Evolutionary conservation across 2,797 vertebrate species (phyloP).

Genomic region (Diplodus sargus): DNA sequence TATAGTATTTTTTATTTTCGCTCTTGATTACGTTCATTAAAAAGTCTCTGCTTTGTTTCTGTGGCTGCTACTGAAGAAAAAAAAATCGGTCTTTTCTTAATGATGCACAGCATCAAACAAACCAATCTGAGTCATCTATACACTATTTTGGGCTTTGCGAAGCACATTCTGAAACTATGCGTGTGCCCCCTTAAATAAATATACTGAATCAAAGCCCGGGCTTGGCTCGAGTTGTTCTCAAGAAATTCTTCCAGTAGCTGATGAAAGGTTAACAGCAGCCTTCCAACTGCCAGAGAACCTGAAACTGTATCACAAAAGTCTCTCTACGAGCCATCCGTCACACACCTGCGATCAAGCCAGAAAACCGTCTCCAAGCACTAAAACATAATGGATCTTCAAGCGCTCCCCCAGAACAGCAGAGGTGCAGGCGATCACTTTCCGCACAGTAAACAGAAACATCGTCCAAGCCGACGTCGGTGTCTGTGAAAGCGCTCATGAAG

Average conservation of each 20-base stretch:
- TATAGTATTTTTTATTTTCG: constrained; percentile 17
- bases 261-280: constrained; percentile 47
- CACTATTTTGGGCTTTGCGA: constrained; percentile 43
- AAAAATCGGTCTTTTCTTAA: constrained; percentile 36
- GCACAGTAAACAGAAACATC: constrained; percentile 70
- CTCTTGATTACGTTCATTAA: constrained; percentile 58
- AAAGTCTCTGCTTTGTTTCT: constrained; percentile 53
- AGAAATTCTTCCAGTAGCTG: constrained; percentile 35
- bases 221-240: constrained; percentile 37
- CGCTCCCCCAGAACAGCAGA: constrained; percentile 48
- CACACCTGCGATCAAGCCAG: constrained; percentile 59
- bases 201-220: constrained; percentile 40
- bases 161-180: constrained; percentile 51
- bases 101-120: constrained; percentile 59
- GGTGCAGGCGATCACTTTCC: constrained; percentile 64
- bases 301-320: constrained; percentile 60
- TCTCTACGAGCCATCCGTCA: constrained; percentile 52
- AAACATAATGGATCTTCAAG: constrained; percentile 61
- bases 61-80: constrained; percentile 45
- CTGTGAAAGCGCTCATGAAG: constrained; percentile 67
- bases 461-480: constrained; percentile 58
- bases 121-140: constrained; percentile 43
- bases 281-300: constrained; percentile 50
- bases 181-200: constrained; percentile 54
- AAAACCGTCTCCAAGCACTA: constrained; percentile 40